Percentiles rank a stretch among this genome's conserved stretches.
Evolutionary conservation across 2,113 vertebrate species (phyloP).

Genomic region (Coptodon rendalli): DNA sequence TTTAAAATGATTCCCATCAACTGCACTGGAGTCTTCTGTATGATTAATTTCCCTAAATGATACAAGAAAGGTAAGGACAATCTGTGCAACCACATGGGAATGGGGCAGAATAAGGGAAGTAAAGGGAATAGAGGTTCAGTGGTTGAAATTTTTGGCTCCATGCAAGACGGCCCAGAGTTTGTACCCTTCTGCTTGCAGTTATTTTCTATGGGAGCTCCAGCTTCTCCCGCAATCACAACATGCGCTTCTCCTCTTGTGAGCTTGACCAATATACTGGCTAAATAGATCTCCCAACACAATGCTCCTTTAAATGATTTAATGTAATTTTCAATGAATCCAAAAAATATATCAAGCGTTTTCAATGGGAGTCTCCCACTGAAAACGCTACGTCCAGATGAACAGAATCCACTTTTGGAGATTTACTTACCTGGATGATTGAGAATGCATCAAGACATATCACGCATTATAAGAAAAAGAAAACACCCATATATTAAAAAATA

Average conservation of each 20-base stretch:
- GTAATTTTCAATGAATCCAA: background rate
- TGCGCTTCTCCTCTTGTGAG: background rate
- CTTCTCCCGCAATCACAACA: background rate
- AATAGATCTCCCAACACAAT: accelerated
- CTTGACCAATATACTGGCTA: background rate
- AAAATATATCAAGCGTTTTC: background rate
- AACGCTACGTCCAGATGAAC: background rate
- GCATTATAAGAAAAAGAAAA: background rate
- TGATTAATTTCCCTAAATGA: background rate
- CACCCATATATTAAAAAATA: background rate
- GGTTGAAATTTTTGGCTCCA: background rate
- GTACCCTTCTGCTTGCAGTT: background rate
- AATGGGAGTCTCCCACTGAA: too few relatives aligned
- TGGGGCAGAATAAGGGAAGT: background rate
- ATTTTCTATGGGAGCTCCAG: background rate
- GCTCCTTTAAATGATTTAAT: background rate
- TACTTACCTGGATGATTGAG: background rate
- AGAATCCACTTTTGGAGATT: background rate
- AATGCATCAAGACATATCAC: background rate
- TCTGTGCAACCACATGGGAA: background rate
- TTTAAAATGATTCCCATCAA: background rate
- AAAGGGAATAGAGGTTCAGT: background rate
- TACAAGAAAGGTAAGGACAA: background rate
- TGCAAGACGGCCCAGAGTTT: background rate
- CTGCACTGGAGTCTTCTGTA: background rate